phyloP scores from a whole-genome alignment of 2,113 vertebrate genomes.

The Acrocephalus arundinaceus region DNA sequence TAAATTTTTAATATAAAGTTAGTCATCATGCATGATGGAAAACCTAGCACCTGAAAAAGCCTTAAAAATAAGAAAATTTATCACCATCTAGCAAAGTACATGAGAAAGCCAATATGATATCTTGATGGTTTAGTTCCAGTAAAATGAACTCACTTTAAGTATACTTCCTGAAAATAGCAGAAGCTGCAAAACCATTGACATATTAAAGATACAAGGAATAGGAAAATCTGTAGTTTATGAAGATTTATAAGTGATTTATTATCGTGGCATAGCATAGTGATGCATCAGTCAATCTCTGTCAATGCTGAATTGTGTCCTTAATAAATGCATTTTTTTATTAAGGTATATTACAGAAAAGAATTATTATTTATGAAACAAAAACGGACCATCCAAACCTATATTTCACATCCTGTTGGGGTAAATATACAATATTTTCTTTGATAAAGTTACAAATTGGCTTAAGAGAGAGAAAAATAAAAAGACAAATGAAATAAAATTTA shows the following conservation, averaged over 20 bases:
- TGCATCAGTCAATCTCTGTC: background rate
- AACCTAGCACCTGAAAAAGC: background rate
- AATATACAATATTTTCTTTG: background rate
- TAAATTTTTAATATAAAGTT: background rate
- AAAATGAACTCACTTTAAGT: background rate
- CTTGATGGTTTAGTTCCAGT: background rate
- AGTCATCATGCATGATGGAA: background rate
- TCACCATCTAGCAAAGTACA: background rate
- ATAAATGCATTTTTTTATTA: background rate
- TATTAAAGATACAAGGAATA: background rate
- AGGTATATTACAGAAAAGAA: background rate
- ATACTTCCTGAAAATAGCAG: background rate
- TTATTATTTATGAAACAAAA: background rate
- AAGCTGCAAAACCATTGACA: background rate
- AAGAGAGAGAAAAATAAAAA: background rate
- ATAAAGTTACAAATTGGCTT: background rate
- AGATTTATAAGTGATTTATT: background rate
- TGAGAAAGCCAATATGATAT: background rate
- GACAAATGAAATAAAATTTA: background rate
- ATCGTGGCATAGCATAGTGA: background rate
- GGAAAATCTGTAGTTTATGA: background rate
- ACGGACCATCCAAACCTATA: background rate
- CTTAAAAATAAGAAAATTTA: background rate
- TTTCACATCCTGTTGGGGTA: accelerated
- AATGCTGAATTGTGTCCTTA: background rate